A percentile compares a stretch with the other conserved stretches of the same genome.
phyloP scores from a whole-genome alignment of 1,140 invertebrate species.

The Brachionus calyciflorus region DNA sequence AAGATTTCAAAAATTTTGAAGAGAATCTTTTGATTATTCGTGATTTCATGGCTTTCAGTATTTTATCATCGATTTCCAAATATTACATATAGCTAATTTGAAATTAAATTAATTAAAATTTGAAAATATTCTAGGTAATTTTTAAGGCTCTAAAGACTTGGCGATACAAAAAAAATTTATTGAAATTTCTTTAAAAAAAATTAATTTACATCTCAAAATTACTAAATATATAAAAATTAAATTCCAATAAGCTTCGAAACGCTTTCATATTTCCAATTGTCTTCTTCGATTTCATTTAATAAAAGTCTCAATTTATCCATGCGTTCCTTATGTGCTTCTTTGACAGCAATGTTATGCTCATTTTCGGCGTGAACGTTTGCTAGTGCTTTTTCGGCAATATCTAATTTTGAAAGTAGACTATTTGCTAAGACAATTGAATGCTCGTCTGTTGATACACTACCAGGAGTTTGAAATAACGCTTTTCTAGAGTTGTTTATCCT shows the following conservation, averaged over 20 bases:
- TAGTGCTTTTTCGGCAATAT: conserved; percentile 43
- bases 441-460: conserved; percentile 9
- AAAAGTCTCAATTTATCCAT: conserved; percentile 7
- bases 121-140: too few relatives aligned
- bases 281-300: conserved; percentile 40
- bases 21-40: too few relatives aligned
- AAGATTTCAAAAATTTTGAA: too few relatives aligned
- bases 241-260: conserved; percentile 26
- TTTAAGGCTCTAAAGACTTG: too few relatives aligned
- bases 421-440: conserved; percentile 10
- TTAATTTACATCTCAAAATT: too few relatives aligned
- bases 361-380: conserved; percentile 46
- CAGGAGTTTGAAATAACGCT: conserved; percentile 34
- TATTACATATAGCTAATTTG: too few relatives aligned
- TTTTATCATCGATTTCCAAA: too few relatives aligned
- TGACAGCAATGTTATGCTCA: conserved; percentile 5
- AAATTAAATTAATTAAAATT: too few relatives aligned
- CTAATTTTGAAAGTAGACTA: conserved; percentile 23
- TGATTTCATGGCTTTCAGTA: too few relatives aligned
- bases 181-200: too few relatives aligned
- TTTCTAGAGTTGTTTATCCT: conserved; percentile 41
- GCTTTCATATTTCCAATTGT: conserved; percentile 44
- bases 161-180: too few relatives aligned
- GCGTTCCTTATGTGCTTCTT: conserved; percentile 41
- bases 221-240: background rate